Conservation (phyloP, 2,113 vertebrate species). For the Pollachius pollachius region DNA sequence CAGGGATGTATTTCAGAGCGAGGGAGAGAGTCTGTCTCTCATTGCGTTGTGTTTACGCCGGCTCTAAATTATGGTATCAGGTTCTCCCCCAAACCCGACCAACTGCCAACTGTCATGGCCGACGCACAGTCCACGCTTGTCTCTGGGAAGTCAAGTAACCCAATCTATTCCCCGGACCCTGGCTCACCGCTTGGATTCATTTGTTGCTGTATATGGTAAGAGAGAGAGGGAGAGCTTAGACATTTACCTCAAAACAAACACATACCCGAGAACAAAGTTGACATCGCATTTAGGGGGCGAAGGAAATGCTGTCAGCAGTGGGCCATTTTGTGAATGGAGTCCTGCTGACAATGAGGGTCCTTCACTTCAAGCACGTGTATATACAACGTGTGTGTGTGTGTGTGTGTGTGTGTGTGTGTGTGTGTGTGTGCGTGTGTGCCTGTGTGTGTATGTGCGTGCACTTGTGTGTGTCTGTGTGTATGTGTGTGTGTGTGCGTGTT, state of each 20-base stretch:
- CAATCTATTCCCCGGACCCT: conserved; percentile 32
- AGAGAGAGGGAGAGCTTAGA: conserved; percentile 31
- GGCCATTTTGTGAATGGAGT: conserved; percentile 53
- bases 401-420: background rate
- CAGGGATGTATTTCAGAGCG: conserved; percentile 46
- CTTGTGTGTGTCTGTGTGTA: background rate
- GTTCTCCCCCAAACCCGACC: conserved; percentile 41
- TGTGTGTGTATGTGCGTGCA: background rate
- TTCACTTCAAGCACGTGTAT: background rate
- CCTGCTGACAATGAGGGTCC: conserved; percentile 36
- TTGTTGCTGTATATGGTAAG: conserved; percentile 21
- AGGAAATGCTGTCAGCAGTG: conserved; percentile 32
- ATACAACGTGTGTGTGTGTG: background rate
- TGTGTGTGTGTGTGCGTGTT: background rate
- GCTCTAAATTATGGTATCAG: conserved; percentile 65
- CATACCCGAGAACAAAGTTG: background rate
- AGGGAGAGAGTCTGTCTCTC: conserved; percentile 41
- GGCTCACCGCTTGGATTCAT: conserved; percentile 47
- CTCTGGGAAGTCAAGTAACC: conserved; percentile 51
- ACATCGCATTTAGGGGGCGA: conserved; percentile 39
- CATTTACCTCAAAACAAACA: background rate
- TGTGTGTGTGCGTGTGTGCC: background rate
- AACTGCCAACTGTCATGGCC: conserved; percentile 64
- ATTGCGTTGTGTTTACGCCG: conserved; percentile 60
- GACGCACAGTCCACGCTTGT: conserved; percentile 45